Conservation (phyloP, 2,797 vertebrate genomes). For the Falco peregrinus region DNA sequence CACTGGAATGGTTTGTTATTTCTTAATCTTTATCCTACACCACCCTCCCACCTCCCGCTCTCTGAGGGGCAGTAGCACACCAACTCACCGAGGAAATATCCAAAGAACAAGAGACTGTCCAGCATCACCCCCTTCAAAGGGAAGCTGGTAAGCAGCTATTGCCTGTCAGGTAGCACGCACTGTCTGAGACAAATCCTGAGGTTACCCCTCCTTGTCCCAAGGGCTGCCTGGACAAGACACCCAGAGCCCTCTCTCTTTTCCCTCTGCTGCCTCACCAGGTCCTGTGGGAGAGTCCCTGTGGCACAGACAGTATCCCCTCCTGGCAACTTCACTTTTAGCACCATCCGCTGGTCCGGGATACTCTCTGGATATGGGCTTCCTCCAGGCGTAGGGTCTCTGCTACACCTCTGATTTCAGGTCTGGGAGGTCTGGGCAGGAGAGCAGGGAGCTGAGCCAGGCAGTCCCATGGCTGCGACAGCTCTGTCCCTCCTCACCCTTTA, state of each 20-base stretch:
- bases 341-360: background rate
- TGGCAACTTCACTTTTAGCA: background rate
- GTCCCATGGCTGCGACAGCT: accelerated
- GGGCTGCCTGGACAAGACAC: background rate
- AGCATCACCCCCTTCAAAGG: background rate
- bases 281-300: background rate
- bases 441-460: background rate
- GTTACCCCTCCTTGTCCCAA: background rate
- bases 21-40: background rate
- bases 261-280: background rate
- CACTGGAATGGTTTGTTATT: background rate
- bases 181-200: background rate
- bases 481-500: background rate
- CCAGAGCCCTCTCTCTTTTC: background rate
- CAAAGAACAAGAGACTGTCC: background rate
- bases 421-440: background rate
- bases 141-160: background rate
- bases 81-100: background rate
- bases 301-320: background rate
- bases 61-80: background rate
- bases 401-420: background rate
- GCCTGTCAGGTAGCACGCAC: background rate
- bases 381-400: background rate
- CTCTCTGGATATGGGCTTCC: background rate
- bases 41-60: background rate